These are phyloP conservation scores for Ptilodon capucinus DNA, from an alignment of 2,888 invertebrate genomes.

Conservation along the genomic window DNA sequence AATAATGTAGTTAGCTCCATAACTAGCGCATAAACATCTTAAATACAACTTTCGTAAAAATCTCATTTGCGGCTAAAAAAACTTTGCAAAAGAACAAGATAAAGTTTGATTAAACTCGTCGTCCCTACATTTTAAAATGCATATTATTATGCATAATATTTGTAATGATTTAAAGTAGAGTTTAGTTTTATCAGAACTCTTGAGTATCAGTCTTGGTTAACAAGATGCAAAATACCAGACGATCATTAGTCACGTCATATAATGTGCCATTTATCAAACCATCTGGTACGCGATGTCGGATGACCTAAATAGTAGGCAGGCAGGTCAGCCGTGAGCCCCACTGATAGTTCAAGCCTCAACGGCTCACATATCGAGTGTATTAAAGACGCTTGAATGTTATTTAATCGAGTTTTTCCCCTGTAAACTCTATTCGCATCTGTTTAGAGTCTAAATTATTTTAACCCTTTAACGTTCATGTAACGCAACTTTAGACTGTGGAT, in stretches of 20 bases:
- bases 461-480: too few species aligned
- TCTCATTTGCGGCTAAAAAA: too few species aligned
- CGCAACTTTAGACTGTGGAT: too few species aligned
- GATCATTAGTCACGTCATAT: not conserved
- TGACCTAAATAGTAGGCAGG: not conserved
- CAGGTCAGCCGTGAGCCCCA: not conserved
- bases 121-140: too few species aligned
- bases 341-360: not conserved
- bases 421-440: not conserved
- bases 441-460: too few species aligned
- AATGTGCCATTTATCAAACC: not conserved
- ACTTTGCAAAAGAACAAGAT: too few species aligned
- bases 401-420: not conserved
- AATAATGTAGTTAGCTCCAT: too few species aligned
- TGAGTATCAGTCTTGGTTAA: not conserved
- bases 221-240: not conserved
- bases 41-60: too few species aligned
- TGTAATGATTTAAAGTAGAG: too few species aligned
- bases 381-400: not conserved
- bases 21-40: too few species aligned
- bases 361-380: not conserved
- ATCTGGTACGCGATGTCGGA: not conserved
- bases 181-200: not conserved
- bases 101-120: too few species aligned
- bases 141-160: too few species aligned